These are phyloP conservation scores for Machaerirhynchus nigripectus DNA, from an alignment of 2,113 vertebrate genomes.

Conservation along the genomic window DNA sequence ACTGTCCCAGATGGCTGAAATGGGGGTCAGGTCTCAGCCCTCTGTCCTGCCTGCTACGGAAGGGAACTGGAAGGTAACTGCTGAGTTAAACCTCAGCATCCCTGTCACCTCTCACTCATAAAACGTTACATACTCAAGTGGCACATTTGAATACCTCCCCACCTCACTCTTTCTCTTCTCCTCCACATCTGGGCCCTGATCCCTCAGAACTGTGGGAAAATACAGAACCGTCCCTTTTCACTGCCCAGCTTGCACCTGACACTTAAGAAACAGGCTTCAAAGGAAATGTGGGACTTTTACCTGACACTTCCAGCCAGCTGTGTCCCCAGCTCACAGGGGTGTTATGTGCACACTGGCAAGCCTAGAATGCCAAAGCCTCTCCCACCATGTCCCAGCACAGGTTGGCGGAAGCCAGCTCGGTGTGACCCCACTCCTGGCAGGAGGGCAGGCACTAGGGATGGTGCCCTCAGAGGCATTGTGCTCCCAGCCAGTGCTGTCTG, in stretches of 20 bases:
- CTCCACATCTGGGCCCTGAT: neutral
- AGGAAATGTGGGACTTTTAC: neutral
- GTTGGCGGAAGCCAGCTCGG: rapidly evolving
- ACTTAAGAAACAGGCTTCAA: neutral
- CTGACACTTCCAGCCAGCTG: neutral
- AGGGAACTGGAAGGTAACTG: neutral
- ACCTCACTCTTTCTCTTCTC: neutral
- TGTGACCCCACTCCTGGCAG: neutral
- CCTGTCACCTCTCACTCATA: neutral
- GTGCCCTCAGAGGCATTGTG: neutral
- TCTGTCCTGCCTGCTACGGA: neutral
- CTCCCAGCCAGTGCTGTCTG: neutral
- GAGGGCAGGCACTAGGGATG: neutral
- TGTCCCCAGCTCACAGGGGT: neutral
- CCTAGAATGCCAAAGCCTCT: neutral
- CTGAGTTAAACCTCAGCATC: neutral
- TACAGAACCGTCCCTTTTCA: neutral
- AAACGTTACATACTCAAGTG: rapidly evolving
- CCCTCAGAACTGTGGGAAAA: neutral
- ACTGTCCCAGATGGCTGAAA: neutral
- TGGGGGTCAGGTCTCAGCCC: neutral
- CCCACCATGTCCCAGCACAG: neutral
- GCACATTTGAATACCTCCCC: neutral
- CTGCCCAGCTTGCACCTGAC: neutral
- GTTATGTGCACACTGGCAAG: neutral